Evolutionary conservation across 2,113 vertebrate genomes (phyloP).

Genomic region (Delphinus delphis): DNA sequence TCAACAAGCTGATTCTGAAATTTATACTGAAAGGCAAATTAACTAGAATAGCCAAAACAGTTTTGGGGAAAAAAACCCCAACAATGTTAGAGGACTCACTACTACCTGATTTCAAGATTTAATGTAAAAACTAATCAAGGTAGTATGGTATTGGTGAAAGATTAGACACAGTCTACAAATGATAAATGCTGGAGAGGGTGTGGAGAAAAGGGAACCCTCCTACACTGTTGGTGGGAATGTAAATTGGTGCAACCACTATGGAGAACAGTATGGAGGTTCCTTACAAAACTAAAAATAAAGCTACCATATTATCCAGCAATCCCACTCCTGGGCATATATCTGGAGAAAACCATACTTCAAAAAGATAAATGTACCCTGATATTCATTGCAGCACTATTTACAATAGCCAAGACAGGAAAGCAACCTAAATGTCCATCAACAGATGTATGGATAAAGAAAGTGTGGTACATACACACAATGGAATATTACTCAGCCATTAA

Average conservation of each 20-base stretch:
- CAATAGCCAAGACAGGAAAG: background rate
- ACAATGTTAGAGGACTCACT: background rate
- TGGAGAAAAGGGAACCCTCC: background rate
- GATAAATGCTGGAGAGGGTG: background rate
- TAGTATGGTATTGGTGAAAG: background rate
- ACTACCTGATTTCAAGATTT: background rate
- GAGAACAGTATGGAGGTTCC: background rate
- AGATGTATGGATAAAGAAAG: background rate
- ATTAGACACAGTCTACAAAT: background rate
- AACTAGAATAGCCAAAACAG: background rate
- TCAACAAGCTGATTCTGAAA: background rate
- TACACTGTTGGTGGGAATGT: background rate
- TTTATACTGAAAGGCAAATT: background rate
- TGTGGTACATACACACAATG: background rate
- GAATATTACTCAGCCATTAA: background rate
- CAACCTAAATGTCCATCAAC: background rate
- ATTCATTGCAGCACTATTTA: background rate
- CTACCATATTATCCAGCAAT: background rate
- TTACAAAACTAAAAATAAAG: background rate
- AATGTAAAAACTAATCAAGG: background rate
- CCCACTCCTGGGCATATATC: background rate
- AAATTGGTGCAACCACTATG: background rate
- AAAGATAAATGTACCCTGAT: background rate
- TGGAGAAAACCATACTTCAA: background rate
- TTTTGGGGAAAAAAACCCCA: background rate